Conservation (phyloP, 2,888 invertebrate species). For the Melanostoma scalare region DNA sequence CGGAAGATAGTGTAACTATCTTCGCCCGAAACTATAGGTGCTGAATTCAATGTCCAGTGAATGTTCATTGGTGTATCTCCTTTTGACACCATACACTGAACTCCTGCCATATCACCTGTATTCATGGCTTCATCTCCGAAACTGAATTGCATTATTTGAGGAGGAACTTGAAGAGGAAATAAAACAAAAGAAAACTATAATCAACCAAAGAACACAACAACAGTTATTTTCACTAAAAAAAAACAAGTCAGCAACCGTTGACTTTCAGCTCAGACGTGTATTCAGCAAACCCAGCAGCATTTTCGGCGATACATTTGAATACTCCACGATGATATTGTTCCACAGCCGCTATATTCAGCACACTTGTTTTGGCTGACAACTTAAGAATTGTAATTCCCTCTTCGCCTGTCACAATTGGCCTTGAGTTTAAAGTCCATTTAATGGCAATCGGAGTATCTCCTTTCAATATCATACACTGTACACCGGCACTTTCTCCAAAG, state of each 20-base stretch:
- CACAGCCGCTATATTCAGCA: conserved; percentile 87
- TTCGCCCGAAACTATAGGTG: conserved; percentile 86
- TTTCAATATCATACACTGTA: conserved; percentile 88
- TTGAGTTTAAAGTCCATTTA: conserved; percentile 86
- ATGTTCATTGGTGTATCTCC: conserved; percentile 90
- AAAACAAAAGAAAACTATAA: conserved; percentile 42
- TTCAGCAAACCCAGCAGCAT: conserved; percentile 86
- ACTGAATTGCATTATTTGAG: conserved; percentile 83
- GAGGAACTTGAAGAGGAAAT: conserved; percentile 80
- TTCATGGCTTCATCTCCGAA: conserved; percentile 85
- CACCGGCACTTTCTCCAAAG: conserved; percentile 87
- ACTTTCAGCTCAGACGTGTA: conserved; percentile 88
- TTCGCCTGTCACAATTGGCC: conserved; percentile 82
- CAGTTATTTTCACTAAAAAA: conserved; percentile 17
- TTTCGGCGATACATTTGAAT: conserved; percentile 89
- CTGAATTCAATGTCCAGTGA: conserved; percentile 85
- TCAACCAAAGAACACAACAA: conserved; percentile 24
- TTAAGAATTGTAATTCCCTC: conserved; percentile 83
- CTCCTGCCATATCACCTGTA: conserved; percentile 85
- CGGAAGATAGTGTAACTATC: conserved; percentile 84
- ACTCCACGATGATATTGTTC: conserved; percentile 88
- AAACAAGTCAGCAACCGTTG: conserved; percentile 84
- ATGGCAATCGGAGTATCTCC: conserved; percentile 91
- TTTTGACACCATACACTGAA: conserved; percentile 87
- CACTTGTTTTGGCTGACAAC: conserved; percentile 85